These are phyloP conservation scores for Papilio machaon DNA, from an alignment of 1,140 invertebrate genomes.

Conservation along the genomic window DNA sequence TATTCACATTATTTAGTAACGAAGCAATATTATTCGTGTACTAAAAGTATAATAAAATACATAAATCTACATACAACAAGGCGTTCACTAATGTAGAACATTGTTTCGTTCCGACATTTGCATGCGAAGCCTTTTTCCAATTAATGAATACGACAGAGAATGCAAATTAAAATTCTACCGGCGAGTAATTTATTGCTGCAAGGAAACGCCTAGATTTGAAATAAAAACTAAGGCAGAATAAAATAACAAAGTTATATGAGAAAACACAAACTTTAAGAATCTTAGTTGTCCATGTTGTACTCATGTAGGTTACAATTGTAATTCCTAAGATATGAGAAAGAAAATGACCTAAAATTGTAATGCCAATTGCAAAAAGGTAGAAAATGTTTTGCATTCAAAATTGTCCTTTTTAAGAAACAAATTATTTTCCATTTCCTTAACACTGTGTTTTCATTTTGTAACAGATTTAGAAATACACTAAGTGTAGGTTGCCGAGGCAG, in stretches of 20 bases:
- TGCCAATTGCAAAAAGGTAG: not conserved
- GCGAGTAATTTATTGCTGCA: not conserved
- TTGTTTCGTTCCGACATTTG: not conserved
- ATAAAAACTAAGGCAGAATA: not conserved
- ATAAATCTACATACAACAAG: not conserved
- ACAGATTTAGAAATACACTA: not conserved
- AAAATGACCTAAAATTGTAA: not conserved
- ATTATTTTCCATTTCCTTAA: not conserved
- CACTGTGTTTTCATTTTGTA: not conserved
- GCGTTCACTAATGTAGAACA: not conserved
- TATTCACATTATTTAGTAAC: not conserved
- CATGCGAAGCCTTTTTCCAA: slow-evolving; percentile 7
- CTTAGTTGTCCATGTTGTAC: not conserved
- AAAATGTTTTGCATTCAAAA: not conserved
- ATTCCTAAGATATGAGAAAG: not conserved
- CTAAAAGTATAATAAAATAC: not conserved
- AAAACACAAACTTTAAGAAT: not conserved
- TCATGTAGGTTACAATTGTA: not conserved
- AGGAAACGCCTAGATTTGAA: slow-evolving; percentile 1
- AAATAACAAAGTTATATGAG: not conserved
- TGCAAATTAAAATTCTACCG: slow-evolving; percentile 4
- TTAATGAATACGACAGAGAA: slow-evolving; percentile 6
- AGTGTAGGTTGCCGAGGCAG: not conserved
- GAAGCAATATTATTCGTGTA: not conserved
- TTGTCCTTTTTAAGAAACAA: not conserved